Evolutionary conservation across 1,140 invertebrate species (phyloP).

Genomic region (Mya arenaria): DNA sequence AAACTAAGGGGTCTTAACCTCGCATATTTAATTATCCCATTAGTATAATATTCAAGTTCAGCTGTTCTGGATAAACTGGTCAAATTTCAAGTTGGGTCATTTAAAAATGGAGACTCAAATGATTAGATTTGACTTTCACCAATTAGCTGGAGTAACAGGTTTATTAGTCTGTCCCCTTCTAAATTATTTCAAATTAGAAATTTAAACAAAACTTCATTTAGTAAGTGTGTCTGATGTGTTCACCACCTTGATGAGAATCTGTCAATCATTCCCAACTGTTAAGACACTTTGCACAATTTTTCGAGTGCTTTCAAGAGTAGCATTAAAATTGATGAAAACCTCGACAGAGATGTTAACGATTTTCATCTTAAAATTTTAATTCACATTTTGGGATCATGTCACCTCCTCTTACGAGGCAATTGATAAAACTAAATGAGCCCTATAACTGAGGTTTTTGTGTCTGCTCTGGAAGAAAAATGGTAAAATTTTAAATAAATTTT

Average conservation of each 20-base stretch:
- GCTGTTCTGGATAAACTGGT: background rate
- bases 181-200: background rate
- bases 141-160: slow-evolving; percentile 8
- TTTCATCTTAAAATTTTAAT: slow-evolving; percentile 46
- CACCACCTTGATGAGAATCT: background rate
- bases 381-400: slow-evolving; percentile 24
- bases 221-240: slow-evolving; percentile 5
- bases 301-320: too few species aligned
- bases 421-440: slow-evolving; percentile 36
- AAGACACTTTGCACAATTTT: background rate
- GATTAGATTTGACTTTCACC: background rate
- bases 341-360: slow-evolving; percentile 3
- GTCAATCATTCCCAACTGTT: background rate
- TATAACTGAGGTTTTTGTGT: background rate
- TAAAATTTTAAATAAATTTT: slow-evolving; percentile 4
- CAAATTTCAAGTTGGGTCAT: background rate
- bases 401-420: slow-evolving; percentile 2
- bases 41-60: slow-evolving; percentile 23
- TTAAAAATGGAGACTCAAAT: background rate
- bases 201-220: slow-evolving; percentile 15
- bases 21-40: slow-evolving; percentile 39
- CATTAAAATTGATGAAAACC: too few species aligned
- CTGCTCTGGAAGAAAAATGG: slow-evolving; percentile 10
- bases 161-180: slow-evolving; percentile 19
- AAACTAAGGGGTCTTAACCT: slow-evolving; percentile 27